Base-by-base conservation (phyloP, 2,888 invertebrate species). In the Epistrophe grossulariae region DNA sequence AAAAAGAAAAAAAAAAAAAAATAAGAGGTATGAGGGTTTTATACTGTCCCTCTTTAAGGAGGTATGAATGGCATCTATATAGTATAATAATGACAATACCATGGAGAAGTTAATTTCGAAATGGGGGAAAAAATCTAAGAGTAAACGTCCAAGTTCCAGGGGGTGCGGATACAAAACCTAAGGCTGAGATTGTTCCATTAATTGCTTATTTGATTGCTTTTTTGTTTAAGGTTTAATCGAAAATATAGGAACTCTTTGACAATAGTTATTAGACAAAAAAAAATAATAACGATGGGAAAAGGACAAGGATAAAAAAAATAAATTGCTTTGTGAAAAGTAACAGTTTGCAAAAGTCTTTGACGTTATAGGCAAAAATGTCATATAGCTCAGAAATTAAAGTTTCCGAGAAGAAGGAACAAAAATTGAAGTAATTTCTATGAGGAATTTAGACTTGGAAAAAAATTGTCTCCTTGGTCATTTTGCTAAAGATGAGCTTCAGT, bases 71-170 rank as follows among this genome's bases (percentile, higher is more conserved):
- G n/a, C 15, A 55, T 55, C 50, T 19, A 1, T 28, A 24, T 24
- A 24, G 24, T 24, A 24, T 24, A n/a, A 13, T 9, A 60, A 74
- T 13, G 31, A 62, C 45, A 50, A 64, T 78, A 24, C 71, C 48
- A 59, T 71, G 66, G 71, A 72, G 68, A 72, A 71, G 52, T 84
- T 84, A 72, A 84, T 72, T 31, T 79, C 64, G 74, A 74, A 79
- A 83, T 83, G 73, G n/a, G n/a, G n/a, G 70, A 4, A 10, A 38
- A 76, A 74, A 84, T 70, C 52, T 68, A 68, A 45, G 59, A 43
- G 43, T 40, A 24, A 19, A 31, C 17, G 38, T 28, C 38, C 40
- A 48, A 52, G 15, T 19, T 71, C n/a, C 31, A 13, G n/a, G 52
- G 17, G 3, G 3, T 24, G 24, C 15, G 28, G 24, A 13, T 28